Conservation (phyloP, 1,140 invertebrate species). For the Zaprionus capensis region DNA sequence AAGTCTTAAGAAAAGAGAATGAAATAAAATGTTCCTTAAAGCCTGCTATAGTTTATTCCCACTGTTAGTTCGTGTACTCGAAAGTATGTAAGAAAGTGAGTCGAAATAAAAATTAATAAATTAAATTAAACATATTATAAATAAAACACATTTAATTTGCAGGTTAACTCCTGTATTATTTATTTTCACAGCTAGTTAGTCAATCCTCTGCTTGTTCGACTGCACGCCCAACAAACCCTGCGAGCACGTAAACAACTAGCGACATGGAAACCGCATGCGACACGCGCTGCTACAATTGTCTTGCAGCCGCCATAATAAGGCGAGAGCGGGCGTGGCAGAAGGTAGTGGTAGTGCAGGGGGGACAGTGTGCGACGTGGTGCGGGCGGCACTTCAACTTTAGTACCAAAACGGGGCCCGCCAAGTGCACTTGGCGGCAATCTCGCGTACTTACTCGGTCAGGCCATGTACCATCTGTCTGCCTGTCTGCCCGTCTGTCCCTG, state of each 20-base stretch:
- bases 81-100: neutral
- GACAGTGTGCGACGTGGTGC: neutral
- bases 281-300: constrained; percentile 41
- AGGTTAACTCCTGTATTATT: neutral
- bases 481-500: neutral
- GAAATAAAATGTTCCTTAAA: neutral
- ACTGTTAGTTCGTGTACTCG: neutral
- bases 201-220: neutral
- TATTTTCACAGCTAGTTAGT: neutral
- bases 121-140: neutral
- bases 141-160: neutral
- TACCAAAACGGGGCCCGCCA: constrained; percentile 24
- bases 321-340: constrained; percentile 3
- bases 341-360: neutral
- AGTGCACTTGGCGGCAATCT: constrained; percentile 32
- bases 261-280: constrained; percentile 3
- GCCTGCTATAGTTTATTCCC: neutral
- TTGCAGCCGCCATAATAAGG: constrained; percentile 34
- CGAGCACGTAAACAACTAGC: constrained; percentile 17
- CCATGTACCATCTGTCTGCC: constrained; percentile 11
- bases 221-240: neutral
- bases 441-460: constrained; percentile 25
- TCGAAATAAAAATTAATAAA: neutral
- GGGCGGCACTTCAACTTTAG: constrained; percentile 13
- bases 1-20: too few relatives aligned